Evolutionary conservation across 2,113 vertebrate species (phyloP), one percentile per base, ranked within the genome.

Genomic region (Sapayoa aenigma): DNA sequence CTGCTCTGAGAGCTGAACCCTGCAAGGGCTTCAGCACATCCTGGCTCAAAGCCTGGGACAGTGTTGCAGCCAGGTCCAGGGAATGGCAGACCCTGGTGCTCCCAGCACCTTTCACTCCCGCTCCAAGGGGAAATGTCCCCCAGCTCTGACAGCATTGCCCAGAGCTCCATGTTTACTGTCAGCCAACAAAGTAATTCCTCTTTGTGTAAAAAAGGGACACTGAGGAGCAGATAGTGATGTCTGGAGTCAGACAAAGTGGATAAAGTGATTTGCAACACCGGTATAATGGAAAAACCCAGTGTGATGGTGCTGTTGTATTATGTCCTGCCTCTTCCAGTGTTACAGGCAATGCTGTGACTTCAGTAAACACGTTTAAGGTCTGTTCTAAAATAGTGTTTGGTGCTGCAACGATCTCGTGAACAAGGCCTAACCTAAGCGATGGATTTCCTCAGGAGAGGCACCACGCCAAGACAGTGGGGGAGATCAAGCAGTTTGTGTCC

Each of bases 401-500:
- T 4, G 4, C 28, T 69, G 18, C 30, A 68, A 37, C 69, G 14
- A 44, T 33, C 7, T 74, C 8, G 9, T 23, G 63, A 92, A 39
- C 58, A 42, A 59, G 56, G 14, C 28, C 78, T 90, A 47, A 95
- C 37, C 49, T 27, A 11, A 37, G 52, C 2, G 5, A 52, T 6
- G 15, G 88, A 28, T 97, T 74, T 50, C 39, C 93, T 25, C 95
- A 99, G 99, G 99, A 99, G 50, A 98, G 99, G 47, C 99, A 99
- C 95, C 99, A 99, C 0, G 99, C 99, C 1, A 99, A 99, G 97
- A 99, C 99, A 0, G 99, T 99, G 16, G 99, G 99, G 7, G 99
- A 99, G 97, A 99, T 99, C 63, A 99, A 99, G 97, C 99, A 99
- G 97, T 99, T 99, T 90, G 99, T 99, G 31, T 99, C 99, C 0